Base-by-base conservation (phyloP, 1,140 invertebrate species). In the Drosophila pseudoananassae region DNA sequence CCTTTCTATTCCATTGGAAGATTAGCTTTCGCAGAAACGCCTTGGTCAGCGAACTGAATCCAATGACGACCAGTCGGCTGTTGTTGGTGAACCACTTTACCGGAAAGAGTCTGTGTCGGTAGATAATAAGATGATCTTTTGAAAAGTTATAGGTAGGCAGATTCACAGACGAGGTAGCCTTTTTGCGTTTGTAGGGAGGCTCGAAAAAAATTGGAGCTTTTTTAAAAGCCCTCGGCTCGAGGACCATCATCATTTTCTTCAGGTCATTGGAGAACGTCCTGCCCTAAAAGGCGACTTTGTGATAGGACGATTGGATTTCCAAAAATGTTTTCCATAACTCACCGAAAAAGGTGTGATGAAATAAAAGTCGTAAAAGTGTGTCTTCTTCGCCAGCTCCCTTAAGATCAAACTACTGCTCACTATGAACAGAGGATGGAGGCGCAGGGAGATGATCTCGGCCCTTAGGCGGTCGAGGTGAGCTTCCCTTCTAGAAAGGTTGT, bases 401-500 rank as follows among this genome's bases (percentile, higher is more conserved):
- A 91, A 71, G 5, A 91, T 73, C 4, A 65, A 23, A 31, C 75
- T 71, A 14, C 63, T 47, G 33, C 79, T 64, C 6, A 57, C 73
- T 8, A 52, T 7, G 40, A 89, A 91, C 4, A 91, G 50, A 0
- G 89, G 84, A 36, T 91, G 88, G 12, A 91, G 7, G 5, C 57
- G 63, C 9, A 91, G 27, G 0, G 85, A 69, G n/a, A 91, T 79
- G 2, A 91, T 80, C 52, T 90, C 81, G 3, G 78, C 89, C 3
- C 78, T 49, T 2, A 45, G 20, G 1, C 50, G 23, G 5, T 60
- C 31, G 52, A 74, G 27, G 14, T 79, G 53, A 8, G 15, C 6
- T 4, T 80, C 73, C 4, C 58, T 6, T n/a, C 23, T 55, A 20
- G 73, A 52, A 17, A 89, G 15, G 54, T 74, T 68, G n/a, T 71